Base-by-base conservation (phyloP, 2,888 invertebrate genomes). In the Plagodis dolabraria region DNA sequence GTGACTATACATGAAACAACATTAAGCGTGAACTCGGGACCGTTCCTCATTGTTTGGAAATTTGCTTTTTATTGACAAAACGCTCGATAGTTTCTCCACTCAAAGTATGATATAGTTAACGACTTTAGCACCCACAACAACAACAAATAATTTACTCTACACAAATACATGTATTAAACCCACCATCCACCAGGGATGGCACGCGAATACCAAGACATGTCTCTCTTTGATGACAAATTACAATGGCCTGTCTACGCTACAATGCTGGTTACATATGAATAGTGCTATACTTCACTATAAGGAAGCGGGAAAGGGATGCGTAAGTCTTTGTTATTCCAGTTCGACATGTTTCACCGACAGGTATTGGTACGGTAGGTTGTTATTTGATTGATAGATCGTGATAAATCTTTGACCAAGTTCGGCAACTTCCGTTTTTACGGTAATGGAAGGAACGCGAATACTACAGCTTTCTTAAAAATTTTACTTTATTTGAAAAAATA, bases 221-320 rank as follows among this genome's bases (percentile, higher is more conserved):
- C 51, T 58, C 49, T 54, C 59, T 65, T 60, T 62, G 63, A 65
- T 69, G 69, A 71, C 69, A 71, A 69, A 68, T 71, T 67, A 69
- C 65, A 69, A 69, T 66, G 63, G 63, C 46, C 52, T 63, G 60
- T 63, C 61, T 65, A 54, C 47, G 49, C 47, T 60, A 65, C 65
- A 60, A 59, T 43, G 65, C 65, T 65, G 45, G 49, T 45, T 57
- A 53, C 56, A 50, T 63, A 61, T 64, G 59, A 60, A 69, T 61
- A 61, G 58, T 58, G 46, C 47, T 52, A 55, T 62, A 62, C 48
- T 53, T 57, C 54, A 33, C 40, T 46, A 47, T 51, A 51, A 53
- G 64, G 50, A 60, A 63, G 53, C 62, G 57, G 43, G 64, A 49
- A 67, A 63, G 57, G 64, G 55, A 65, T 63, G 65, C 64, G 61